Percentiles rank a stretch among this genome's conserved stretches.
phyloP scores from a whole-genome alignment of 2,113 vertebrate genomes.

The Corynorhinus townsendii region DNA sequence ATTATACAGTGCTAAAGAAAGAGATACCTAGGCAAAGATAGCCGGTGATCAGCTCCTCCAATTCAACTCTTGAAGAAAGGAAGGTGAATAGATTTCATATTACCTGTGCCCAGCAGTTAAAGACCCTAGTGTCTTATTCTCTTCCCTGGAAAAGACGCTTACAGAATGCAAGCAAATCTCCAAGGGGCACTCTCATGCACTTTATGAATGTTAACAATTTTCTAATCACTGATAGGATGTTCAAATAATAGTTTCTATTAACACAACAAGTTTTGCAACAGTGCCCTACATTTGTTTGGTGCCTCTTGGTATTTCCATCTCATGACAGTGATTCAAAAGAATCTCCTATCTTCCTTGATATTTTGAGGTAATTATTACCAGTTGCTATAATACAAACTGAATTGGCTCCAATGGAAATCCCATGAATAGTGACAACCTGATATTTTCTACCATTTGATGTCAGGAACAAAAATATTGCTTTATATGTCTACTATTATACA shows the following conservation, averaged over 20 bases:
- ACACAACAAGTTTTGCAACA: not conserved
- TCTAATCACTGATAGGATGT: not conserved
- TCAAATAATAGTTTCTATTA: not conserved
- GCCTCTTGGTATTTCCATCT: slow-evolving; percentile 13
- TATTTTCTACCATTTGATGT: slow-evolving; percentile 4
- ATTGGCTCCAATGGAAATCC: not conserved
- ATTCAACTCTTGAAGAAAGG: not conserved
- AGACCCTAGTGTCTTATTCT: not conserved
- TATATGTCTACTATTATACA: not conserved
- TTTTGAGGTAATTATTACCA: not conserved
- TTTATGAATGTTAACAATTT: slow-evolving; percentile 1
- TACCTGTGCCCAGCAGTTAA: not conserved
- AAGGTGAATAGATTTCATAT: not conserved
- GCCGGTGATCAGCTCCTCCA: not conserved
- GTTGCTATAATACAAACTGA: not conserved
- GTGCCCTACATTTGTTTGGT: not conserved
- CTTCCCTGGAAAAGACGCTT: not conserved
- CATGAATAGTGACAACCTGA: not conserved
- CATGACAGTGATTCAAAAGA: not conserved
- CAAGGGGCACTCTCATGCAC: not conserved
- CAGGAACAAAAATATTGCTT: not conserved
- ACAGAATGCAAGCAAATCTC: not conserved
- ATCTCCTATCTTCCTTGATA: not conserved
- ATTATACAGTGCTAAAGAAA: not conserved
- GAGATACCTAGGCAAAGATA: not conserved